Percentiles rank a stretch among this genome's conserved stretches.
Conservation (phyloP, 1,140 invertebrate genomes). For the Drosophila fuyamai region DNA sequence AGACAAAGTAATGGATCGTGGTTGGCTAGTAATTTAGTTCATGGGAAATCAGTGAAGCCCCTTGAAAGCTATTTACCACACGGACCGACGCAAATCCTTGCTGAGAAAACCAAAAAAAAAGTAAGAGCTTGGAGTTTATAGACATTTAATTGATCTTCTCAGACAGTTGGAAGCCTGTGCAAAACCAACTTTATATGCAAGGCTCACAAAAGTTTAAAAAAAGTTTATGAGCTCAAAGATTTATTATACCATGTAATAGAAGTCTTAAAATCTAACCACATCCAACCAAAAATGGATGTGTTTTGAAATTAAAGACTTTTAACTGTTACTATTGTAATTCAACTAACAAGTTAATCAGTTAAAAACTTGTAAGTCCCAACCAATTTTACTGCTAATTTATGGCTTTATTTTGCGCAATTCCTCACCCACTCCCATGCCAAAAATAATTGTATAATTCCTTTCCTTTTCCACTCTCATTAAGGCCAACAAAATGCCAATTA, state of each 20-base stretch:
- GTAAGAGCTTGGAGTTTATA: neutral
- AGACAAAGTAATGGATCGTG: constrained; percentile 2
- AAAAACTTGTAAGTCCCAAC: neutral
- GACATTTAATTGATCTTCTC: constrained; percentile 24
- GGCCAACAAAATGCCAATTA: constrained; percentile 33
- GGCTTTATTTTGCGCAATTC: constrained; percentile 5
- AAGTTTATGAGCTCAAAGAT: constrained; percentile 4
- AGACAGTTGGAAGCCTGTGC: neutral
- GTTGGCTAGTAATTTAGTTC: neutral
- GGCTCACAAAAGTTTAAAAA: neutral
- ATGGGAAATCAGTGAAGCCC: neutral
- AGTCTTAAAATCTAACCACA: neutral
- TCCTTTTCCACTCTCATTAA: constrained; percentile 41
- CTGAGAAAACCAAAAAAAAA: constrained; percentile 1
- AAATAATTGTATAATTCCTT: constrained; percentile 20
- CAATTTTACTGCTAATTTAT: neutral
- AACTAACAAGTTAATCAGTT: neutral
- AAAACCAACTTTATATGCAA: neutral
- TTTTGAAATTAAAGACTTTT: neutral
- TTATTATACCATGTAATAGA: neutral
- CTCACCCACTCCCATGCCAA: constrained; percentile 16
- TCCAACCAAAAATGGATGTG: neutral
- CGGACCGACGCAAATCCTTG: neutral
- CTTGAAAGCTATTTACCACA: neutral
- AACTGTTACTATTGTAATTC: neutral